Evolutionary conservation across 2,888 invertebrate genomes (phyloP).

Genomic region (Brachyopa scutellaris): DNA sequence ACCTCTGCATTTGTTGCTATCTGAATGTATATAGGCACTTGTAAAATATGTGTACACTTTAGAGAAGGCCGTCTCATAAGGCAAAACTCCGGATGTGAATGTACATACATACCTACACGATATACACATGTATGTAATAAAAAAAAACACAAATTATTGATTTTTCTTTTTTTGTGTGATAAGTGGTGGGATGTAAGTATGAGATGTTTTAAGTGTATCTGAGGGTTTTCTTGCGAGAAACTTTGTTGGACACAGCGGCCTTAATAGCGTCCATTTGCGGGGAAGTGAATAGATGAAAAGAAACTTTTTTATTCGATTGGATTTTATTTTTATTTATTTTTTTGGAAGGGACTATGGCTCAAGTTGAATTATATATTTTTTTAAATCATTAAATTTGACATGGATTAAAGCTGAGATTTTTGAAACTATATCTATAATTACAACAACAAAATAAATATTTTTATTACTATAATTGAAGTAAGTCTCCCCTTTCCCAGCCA

Average conservation of each 20-base stretch:
- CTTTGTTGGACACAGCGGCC: slow-evolving; percentile 33
- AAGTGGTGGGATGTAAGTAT: slow-evolving; percentile 12
- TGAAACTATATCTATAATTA: too few species aligned
- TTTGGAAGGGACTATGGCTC: too few species aligned
- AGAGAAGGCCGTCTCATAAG: slow-evolving; percentile 1
- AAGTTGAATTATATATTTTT: too few species aligned
- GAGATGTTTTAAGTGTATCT: slow-evolving; percentile 37
- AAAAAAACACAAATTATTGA: slow-evolving; percentile 38
- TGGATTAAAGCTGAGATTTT: too few species aligned
- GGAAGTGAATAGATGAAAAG: slow-evolving; percentile 15
- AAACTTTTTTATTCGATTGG: slow-evolving; percentile 13
- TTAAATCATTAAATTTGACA: too few species aligned
- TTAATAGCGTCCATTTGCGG: slow-evolving; percentile 28
- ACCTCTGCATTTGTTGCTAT: neutral
- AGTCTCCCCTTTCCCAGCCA: too few species aligned
- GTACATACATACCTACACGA: neutral
- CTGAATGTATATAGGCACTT: too few species aligned
- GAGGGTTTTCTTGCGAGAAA: slow-evolving; percentile 25
- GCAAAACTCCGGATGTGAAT: neutral
- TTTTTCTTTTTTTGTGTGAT: slow-evolving; percentile 42
- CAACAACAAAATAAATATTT: too few species aligned
- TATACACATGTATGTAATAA: too few species aligned
- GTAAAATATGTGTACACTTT: neutral
- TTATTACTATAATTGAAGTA: too few species aligned
- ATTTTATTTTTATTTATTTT: too few species aligned